Evolutionary conservation across 2,113 vertebrate genomes (phyloP), one percentile per base, ranked within the genome.

Genomic region (Bos indicus): DNA sequence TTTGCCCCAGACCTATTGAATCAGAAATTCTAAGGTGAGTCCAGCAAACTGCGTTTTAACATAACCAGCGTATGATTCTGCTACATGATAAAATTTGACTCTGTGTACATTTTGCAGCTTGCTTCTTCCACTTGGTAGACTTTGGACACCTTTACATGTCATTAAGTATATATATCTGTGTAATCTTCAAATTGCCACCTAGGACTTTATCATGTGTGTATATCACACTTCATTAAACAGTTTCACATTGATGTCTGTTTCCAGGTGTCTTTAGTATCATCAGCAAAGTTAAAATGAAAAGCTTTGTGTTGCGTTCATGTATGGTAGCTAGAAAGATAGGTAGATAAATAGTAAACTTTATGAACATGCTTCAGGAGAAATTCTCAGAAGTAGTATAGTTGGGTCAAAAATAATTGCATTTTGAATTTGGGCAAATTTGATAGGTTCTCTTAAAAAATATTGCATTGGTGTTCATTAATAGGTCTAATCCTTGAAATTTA

Each of bases 361-460:
- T 64, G 74, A 90, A 92, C 48, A 57, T 84, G 64, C 16, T 95
- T 9, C 64, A 84, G n/a, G 9, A 86, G 25, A 96, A 95, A 83
- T 95, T 95, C 12, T 40, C 57, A 77, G 64, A 92, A 80, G 33
- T 96, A 23, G 6, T 64, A 90, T 51, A 85, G 8, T 48, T 84
- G 62, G 7, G 6, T 84, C 62, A 88, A 83, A 94, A 88, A 11
- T 30, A 88, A 81, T 16, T 48, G 4, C 67, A 59, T 57, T 81
- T 96, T 97, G 52, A 95, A 95, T 81, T 57, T 81, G 74, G 57
- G 46, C 57, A 95, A 80, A 97, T 94, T 87, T 78, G 88, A n/a
- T 59, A 88, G 60, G 48, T 94, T 93, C 6, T 94, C 56, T 91
- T 77, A 2, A 78, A 95, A 94, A 94, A 52, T 74, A 80, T 54